phyloP scores from a whole-genome alignment of 2,113 vertebrate species.

The Ploceus nigricollis region DNA sequence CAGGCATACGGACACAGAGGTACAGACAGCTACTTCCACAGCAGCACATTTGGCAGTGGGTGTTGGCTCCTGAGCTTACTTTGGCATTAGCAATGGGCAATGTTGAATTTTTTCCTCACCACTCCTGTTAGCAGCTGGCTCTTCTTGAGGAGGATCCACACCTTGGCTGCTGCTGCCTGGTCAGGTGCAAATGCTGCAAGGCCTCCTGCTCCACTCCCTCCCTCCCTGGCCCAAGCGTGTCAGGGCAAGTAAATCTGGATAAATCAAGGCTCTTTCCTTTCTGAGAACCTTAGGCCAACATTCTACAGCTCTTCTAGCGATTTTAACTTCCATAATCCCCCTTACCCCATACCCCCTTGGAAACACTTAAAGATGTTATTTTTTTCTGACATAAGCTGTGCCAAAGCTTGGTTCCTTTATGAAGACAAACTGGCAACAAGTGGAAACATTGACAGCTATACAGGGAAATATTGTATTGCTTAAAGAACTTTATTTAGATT shows the following conservation, averaged over 20 bases:
- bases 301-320: not conserved
- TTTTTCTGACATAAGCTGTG: not conserved
- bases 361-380: not conserved
- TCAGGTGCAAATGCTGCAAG: not conserved
- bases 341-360: not conserved
- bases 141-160: not conserved
- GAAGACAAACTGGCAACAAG: not conserved
- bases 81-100: rapidly evolving
- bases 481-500: constrained; percentile 8
- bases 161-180: not conserved
- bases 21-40: not conserved
- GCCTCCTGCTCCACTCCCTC: not conserved
- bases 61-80: not conserved
- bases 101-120: not conserved
- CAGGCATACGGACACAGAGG: rapidly evolving
- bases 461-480: not conserved
- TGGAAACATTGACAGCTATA: constrained; percentile 8
- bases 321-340: not conserved
- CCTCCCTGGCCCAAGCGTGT: rapidly evolving
- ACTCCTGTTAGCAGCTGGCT: not conserved
- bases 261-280: not conserved
- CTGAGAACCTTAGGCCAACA: not conserved
- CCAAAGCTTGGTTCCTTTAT: not conserved
- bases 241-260: not conserved
- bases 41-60: not conserved